phyloP scores from a whole-genome alignment of 2,113 vertebrate species.

The Lophochroa leadbeateri region DNA sequence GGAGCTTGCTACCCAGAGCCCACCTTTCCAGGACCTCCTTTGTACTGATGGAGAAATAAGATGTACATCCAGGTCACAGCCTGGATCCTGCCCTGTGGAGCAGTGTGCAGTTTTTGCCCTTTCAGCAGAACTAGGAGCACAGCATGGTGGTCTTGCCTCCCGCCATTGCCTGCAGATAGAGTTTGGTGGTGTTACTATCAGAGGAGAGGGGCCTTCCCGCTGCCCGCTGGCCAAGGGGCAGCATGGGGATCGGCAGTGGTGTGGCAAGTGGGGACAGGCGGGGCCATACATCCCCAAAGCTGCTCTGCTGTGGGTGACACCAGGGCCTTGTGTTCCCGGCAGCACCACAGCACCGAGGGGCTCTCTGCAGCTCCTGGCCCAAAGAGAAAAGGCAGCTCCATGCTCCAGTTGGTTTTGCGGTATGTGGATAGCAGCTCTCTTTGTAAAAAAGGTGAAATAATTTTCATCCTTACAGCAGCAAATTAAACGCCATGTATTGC shows the following conservation, averaged over 20 bases:
- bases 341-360: background rate
- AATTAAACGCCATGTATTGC: background rate
- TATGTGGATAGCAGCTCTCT: background rate
- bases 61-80: background rate
- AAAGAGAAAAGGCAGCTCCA: background rate
- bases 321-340: no score
- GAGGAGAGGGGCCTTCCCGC: background rate
- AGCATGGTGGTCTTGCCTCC: background rate
- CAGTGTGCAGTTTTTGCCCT: background rate
- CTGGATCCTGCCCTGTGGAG: background rate
- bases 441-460: background rate
- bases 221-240: background rate
- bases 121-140: background rate
- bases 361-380: background rate
- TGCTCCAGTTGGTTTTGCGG: background rate
- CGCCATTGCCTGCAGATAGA: background rate
- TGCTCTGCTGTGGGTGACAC: background rate
- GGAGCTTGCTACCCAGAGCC: background rate
- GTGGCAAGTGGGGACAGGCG: background rate
- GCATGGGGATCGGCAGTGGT: background rate
- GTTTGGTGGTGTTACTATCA: background rate
- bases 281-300: background rate
- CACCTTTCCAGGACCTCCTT: background rate
- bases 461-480: background rate
- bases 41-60: background rate